Percentiles rank a stretch among this genome's conserved stretches.
These are phyloP conservation scores for Stictonetta naevosa DNA, from an alignment of 2,113 vertebrate genomes.

Conservation along the genomic window DNA sequence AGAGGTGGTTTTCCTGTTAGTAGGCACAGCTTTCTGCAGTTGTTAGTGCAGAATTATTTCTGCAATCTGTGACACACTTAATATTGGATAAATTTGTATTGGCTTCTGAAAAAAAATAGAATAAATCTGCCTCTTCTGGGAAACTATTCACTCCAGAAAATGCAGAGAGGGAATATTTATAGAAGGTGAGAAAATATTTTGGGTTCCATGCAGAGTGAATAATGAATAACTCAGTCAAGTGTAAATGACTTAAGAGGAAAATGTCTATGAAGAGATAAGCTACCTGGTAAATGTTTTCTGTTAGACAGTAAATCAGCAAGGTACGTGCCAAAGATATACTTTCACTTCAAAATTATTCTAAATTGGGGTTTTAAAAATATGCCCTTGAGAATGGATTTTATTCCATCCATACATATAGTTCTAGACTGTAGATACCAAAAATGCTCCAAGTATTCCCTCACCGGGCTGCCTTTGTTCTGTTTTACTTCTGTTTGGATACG, in stretches of 20 bases:
- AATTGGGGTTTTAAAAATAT: not conserved
- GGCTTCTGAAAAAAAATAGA: slow-evolving; percentile 5
- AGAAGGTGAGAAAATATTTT: slow-evolving; percentile 59
- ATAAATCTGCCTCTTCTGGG: not conserved
- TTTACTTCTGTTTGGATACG: slow-evolving; percentile 12
- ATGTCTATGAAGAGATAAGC: slow-evolving; percentile 20
- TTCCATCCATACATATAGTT: not conserved
- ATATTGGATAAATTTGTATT: not conserved
- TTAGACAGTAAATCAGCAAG: slow-evolving; percentile 10
- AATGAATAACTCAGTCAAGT: slow-evolving; percentile 34
- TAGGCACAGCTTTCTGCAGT: not conserved
- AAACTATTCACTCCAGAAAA: slow-evolving; percentile 34
- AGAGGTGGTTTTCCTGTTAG: not conserved
- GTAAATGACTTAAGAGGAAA: slow-evolving; percentile 35
- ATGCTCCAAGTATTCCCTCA: not conserved
- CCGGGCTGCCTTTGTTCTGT: not conserved
- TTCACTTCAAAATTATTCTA: not conserved
- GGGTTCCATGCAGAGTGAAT: slow-evolving; percentile 22
- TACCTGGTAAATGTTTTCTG: not conserved
- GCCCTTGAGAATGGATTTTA: not conserved
- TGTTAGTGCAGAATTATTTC: not conserved
- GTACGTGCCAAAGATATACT: not conserved
- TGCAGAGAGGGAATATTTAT: slow-evolving; percentile 20
- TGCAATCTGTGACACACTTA: slow-evolving; percentile 12
- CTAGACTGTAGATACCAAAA: not conserved